phyloP scores from a whole-genome alignment of 2,888 invertebrate genomes.

The Sepioteuthis lessoniana region DNA sequence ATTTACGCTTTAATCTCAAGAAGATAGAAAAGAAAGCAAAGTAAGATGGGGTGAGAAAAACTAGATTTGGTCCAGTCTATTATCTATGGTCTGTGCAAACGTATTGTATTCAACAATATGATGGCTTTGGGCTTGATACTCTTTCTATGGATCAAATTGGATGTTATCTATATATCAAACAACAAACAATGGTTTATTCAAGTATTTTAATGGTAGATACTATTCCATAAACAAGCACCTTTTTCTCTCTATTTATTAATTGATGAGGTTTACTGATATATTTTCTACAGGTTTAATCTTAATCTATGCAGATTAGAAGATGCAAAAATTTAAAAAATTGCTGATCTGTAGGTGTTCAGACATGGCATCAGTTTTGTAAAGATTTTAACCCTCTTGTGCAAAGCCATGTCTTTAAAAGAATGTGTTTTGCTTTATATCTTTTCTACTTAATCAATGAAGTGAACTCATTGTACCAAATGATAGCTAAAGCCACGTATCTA shows the following conservation, averaged over 20 bases:
- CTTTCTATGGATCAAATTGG: neutral
- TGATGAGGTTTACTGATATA: neutral
- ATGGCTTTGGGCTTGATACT: neutral
- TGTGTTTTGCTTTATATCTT: too few relatives aligned
- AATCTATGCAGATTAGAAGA: too few relatives aligned
- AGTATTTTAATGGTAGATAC: neutral
- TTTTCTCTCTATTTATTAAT: neutral
- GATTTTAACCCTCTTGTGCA: too few relatives aligned
- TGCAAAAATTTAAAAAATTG: too few relatives aligned
- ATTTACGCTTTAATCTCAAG: neutral
- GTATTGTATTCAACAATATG: neutral
- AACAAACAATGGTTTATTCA: neutral
- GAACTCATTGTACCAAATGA: too few relatives aligned
- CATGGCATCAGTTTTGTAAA: too few relatives aligned
- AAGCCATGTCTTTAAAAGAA: too few relatives aligned
- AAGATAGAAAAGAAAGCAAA: neutral
- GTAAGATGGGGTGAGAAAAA: neutral
- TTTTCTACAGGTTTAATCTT: neutral
- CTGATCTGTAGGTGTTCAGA: too few relatives aligned
- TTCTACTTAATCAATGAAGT: too few relatives aligned
- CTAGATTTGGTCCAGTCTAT: conserved; percentile 15
- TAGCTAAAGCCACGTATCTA: too few relatives aligned
- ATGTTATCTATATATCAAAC: neutral
- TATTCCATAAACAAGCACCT: neutral
- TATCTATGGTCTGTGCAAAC: neutral